A percentile compares a stretch with the other conserved stretches of the same genome.
Evolutionary conservation across 2,888 invertebrate genomes (phyloP).

Genomic region (Arge pagana): DNA sequence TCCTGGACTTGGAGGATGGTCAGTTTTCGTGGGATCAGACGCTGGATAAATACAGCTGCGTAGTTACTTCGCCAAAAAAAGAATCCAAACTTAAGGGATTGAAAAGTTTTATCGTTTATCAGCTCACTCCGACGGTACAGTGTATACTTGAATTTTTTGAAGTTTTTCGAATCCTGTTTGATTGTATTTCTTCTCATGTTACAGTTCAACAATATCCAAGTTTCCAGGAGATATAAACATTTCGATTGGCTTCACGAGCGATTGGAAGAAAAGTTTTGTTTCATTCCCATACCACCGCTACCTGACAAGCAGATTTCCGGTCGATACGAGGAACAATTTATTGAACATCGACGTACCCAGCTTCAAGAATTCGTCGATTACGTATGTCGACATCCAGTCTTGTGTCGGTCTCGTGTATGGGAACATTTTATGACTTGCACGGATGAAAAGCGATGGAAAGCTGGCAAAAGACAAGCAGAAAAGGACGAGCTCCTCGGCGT

Average conservation of each 20-base stretch:
- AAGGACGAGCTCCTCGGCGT: constrained; percentile 89
- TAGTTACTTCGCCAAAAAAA: constrained; percentile 94
- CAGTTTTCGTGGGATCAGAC: constrained; percentile 79
- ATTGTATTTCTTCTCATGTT: constrained; percentile 34
- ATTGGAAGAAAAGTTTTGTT: constrained; percentile 89
- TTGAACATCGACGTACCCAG: constrained; percentile 91
- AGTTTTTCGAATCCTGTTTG: too few species aligned
- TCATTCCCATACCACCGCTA: constrained; percentile 93
- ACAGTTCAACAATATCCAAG: constrained; percentile 88
- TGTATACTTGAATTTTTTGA: constrained; percentile 13
- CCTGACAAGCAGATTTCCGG: constrained; percentile 99
- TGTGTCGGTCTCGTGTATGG: constrained; percentile 92
- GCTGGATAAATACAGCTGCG: constrained; percentile 77
- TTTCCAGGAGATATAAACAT: constrained; percentile 94
- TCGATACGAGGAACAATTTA: constrained; percentile 95
- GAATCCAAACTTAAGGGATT: constrained; percentile 96
- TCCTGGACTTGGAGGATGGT: constrained; percentile 72
- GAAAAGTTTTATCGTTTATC: constrained; percentile 97
- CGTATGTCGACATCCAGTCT: constrained; percentile 94
- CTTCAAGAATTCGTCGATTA: constrained; percentile 96
- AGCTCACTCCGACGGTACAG: constrained; percentile 84
- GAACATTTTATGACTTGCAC: constrained; percentile 96
- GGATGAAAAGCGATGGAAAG: constrained; percentile 97
- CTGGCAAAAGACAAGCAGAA: constrained; percentile 93
- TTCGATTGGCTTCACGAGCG: constrained; percentile 99